Base-by-base conservation (phyloP, 1,140 invertebrate genomes). In the Pachyrhynchus sulphureomaculatus region DNA sequence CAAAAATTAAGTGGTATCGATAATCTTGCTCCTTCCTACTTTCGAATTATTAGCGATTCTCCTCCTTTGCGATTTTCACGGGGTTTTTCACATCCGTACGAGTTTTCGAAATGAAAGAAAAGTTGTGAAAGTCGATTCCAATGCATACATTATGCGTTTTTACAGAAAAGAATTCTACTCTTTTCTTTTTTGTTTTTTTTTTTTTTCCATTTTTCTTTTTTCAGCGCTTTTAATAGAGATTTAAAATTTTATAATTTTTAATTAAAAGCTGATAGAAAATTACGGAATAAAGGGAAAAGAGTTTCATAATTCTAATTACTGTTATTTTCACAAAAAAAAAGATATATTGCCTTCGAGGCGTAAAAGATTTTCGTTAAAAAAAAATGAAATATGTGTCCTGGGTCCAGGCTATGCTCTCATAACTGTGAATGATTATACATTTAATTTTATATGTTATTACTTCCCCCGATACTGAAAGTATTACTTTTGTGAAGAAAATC, bases 101-200 rank as follows among this genome's bases (percentile, higher is more conserved):
- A 34, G 48, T 52, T 18, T 52, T n/a, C 37, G n/a, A n/a, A 52
- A 52, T 52, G 48, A 52, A 52, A 52, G 34, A 48, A 48, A 48
- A 15, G 45, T 29, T 48, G 24, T 5, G 13, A 52, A 37, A 13
- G 47, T 32, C 45, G 24, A 48, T 48, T 26, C 45, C 8, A n/a
- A 48, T 48, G 45, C 45, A 48, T 48, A 48, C 21, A 48, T 37
- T 37, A 48, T 52, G 32, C 18, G 48, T 20, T 52, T 52, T 52
- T 52, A 36, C 21, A 52, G 18, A 48, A 33, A 37, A 52, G 48
- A 20, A n/a, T 10, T 37, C 21, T 52, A 21, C n/a, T n/a, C n/a
- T n/a, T n/a, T n/a, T n/a, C n/a, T n/a, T n/a, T n/a, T n/a, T n/a
- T n/a, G n/a, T n/a, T n/a, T n/a, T n/a, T n/a, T n/a, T n/a, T n/a